Conservation (phyloP, 2,113 vertebrate species). For the Climacteris rufus region DNA sequence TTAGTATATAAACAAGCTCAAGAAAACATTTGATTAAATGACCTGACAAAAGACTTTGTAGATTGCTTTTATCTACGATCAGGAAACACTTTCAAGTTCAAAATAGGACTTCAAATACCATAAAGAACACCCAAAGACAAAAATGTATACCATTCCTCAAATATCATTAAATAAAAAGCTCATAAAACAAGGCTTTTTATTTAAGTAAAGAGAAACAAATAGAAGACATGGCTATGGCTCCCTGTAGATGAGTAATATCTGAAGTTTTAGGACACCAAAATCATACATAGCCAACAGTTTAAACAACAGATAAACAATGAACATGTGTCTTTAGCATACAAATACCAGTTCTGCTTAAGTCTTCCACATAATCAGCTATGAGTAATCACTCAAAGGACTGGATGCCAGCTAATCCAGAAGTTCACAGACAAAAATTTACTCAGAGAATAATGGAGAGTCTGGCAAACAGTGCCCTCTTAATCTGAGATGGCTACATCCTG, state of each 20-base stretch:
- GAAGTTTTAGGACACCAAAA: not conserved
- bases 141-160: not conserved
- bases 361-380: not conserved
- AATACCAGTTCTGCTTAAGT: not conserved
- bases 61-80: not conserved
- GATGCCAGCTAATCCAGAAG: not conserved
- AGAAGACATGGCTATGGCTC: not conserved
- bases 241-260: not conserved
- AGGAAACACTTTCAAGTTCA: not conserved
- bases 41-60: not conserved
- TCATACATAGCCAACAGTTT: not conserved
- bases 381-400: not conserved
- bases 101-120: not conserved
- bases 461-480: not conserved
- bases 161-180: not conserved
- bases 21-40: not conserved
- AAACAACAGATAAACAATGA: constrained; percentile 6
- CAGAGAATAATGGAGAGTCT: not conserved
- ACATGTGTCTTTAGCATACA: not conserved
- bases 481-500: fast-evolving
- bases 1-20: not conserved
- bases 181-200: not conserved
- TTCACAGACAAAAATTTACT: not conserved
- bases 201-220: not conserved
- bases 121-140: not conserved